Evolutionary conservation across 53 echinoderm and acorn worm genomes (phyloP), one percentile per base, ranked within the genome.

Genomic region (Stichopus horrens): DNA sequence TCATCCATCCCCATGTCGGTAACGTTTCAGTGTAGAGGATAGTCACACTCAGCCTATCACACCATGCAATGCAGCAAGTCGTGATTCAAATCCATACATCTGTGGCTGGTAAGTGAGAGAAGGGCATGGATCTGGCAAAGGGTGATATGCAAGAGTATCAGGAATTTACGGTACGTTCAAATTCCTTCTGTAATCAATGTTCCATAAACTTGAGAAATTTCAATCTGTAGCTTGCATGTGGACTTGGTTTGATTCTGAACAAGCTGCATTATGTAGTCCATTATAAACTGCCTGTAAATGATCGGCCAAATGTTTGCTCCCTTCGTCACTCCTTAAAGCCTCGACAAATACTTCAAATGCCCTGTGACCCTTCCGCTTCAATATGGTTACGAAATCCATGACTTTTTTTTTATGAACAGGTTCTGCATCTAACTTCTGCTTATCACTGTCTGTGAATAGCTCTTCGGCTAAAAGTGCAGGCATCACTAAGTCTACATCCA

Each of bases 401-500:
- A 85, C 85, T 22, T 57, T 20, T 13, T 67, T 85, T 11, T 20
- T 23, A 4, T 67, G 52, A 9, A 65, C 66, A 4, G 52, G 4
- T 23, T 85, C 85, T 11, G 85, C 37, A 5, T 66, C 66, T 16
- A 85, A 18, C 14, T 65, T 65, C 21, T 85, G 66, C 51, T 52
- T 23, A 16, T 85, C 85, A 57, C 65, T 85, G 37, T 85, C 85
- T 5, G 85, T 85, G 85, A 85, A 66, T 0, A 85, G 85, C 66
- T 66, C 85, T 67, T 21, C 85, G 7, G 85, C 85, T 21, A 85
- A 65, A 7, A 85, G 53, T 4, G 6, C 9, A 13, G 85, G 85
- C 37, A 85, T 51, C 10, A 85, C 23, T 5, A 21, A 0, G 37
- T 85, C 85, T 5, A 85, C 85, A 52, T 85, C 85, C 23, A 85